Evolutionary conservation across 2,888 invertebrate genomes (phyloP), one percentile per base, ranked within the genome.

Genomic region (Aspidiotus destructor): DNA sequence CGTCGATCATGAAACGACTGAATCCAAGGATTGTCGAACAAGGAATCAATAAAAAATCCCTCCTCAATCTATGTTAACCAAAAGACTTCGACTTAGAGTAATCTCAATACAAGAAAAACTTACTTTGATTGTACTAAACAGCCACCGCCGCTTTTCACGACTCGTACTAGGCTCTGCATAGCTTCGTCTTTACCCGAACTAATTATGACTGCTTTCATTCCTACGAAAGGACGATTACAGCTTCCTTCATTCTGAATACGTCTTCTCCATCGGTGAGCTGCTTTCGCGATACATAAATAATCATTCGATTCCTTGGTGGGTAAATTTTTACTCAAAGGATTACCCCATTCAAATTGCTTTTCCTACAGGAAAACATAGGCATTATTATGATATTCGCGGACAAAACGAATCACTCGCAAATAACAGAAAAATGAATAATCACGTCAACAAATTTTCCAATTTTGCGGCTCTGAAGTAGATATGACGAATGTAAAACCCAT

Each of bases 401-500:
- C 28, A 13, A 42, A 68, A 17, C 11, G 10, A 57, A 62, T 60
- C 17, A 40, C 3, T 11, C 11, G 13, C 16, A n/a, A 15, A 48
- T n/a, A 61, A 8, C 11, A 41, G 2, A 28, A 28, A 28, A 28
- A 28, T 28, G 5, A 28, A 28, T n/a, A n/a, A 11, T 48, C 6
- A 48, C 48, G 10, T 48, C n/a, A n/a, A 48, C 2, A 44, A 60
- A 68, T 16, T 68, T 68, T 44, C 40, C 9, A 7, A 13, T 79
- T 41, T 81, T 79, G 9, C 83, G 77, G 68, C 87, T 89, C 60
- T 86, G 81, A 7, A 84, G 82, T 1, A 94, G 78, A 74, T 92
- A 96, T 0, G 85, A 83, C 1, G 85, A 82, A 74, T 90, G 89
- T n/a, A 95, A 78, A 11, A 95, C 83, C 93, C 93, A 95, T 74